Evolutionary conservation across 1,140 invertebrate species (phyloP).

Genomic region (Atta colombica): DNA sequence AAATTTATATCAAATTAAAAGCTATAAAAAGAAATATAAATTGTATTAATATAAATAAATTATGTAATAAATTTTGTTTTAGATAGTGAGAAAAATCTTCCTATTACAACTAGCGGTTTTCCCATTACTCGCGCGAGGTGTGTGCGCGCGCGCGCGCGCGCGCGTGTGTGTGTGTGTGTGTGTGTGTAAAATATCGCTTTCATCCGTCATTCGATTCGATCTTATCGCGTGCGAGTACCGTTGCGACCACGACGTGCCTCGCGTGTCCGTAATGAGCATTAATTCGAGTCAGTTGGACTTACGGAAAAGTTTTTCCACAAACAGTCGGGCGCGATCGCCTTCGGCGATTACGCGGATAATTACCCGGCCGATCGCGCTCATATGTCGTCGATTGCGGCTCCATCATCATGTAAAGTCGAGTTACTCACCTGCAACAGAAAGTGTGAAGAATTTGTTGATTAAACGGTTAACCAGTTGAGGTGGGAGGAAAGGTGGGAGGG

Average conservation of each 20-base stretch:
- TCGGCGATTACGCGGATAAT: constrained; percentile 47
- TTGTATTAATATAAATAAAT: constrained; percentile 5
- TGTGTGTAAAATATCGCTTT: background rate
- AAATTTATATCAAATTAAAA: constrained; percentile 8
- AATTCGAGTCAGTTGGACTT: constrained; percentile 60
- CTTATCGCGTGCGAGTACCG: constrained; percentile 53
- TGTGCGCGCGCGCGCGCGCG: too few species aligned
- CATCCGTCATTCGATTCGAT: constrained; percentile 56
- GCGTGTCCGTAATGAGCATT: constrained; percentile 58
- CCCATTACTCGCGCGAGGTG: background rate
- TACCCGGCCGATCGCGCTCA: constrained; percentile 7
- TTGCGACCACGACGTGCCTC: constrained; percentile 49
- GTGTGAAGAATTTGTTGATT: constrained; percentile 68
- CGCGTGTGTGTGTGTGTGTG: background rate
- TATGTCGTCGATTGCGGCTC: constrained; percentile 41
- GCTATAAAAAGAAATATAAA: background rate
- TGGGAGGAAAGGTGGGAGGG: background rate
- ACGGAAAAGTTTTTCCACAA: constrained; percentile 61
- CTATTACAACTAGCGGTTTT: background rate
- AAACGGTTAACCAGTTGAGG: constrained; percentile 54
- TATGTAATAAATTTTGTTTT: too few species aligned
- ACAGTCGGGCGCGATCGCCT: constrained; percentile 38
- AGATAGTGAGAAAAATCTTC: background rate
- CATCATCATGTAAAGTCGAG: constrained; percentile 20
- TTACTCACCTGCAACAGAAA: constrained; percentile 75